Percentiles rank a stretch among this genome's conserved stretches.
phyloP scores from a whole-genome alignment of 2,113 vertebrate species.

The Cochlearius cochlearius region DNA sequence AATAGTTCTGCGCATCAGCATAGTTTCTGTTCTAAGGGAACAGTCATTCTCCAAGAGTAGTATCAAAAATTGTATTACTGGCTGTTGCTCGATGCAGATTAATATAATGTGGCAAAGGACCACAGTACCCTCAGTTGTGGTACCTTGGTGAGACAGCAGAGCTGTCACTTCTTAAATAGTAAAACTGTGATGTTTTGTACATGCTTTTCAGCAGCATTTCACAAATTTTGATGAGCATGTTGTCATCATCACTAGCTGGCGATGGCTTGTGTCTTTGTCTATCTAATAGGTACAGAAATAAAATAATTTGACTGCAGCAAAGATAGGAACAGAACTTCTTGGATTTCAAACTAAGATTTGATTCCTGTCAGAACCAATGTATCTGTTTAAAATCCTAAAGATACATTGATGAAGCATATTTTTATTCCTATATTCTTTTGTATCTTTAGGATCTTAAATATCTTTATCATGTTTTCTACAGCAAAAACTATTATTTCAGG shows the following conservation, averaged over 20 bases:
- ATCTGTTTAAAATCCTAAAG: too few species aligned
- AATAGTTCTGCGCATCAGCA: not conserved
- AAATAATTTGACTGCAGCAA: not conserved
- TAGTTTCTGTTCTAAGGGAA: not conserved
- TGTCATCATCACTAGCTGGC: not conserved
- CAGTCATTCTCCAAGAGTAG: not conserved
- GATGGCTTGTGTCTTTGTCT: not conserved
- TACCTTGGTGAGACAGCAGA: not conserved
- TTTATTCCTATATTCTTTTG: too few species aligned
- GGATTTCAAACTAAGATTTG: not conserved
- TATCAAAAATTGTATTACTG: not conserved
- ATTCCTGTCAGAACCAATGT: not conserved
- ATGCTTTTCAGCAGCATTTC: not conserved
- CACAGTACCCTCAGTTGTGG: too few species aligned
- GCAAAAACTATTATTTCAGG: not conserved
- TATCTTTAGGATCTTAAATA: not conserved
- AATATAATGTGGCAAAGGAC: not conserved
- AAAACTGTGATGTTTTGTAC: not conserved
- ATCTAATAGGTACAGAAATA: not conserved
- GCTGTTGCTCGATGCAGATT: rapidly evolving
- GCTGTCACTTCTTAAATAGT: not conserved
- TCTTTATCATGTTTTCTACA: not conserved
- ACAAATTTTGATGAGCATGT: not conserved
- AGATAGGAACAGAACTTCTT: not conserved
- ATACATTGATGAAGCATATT: too few species aligned